Percentiles rank a stretch among this genome's conserved stretches.
phyloP scores from a whole-genome alignment of 1,140 invertebrate genomes.

The Drosophila paulistorum region DNA sequence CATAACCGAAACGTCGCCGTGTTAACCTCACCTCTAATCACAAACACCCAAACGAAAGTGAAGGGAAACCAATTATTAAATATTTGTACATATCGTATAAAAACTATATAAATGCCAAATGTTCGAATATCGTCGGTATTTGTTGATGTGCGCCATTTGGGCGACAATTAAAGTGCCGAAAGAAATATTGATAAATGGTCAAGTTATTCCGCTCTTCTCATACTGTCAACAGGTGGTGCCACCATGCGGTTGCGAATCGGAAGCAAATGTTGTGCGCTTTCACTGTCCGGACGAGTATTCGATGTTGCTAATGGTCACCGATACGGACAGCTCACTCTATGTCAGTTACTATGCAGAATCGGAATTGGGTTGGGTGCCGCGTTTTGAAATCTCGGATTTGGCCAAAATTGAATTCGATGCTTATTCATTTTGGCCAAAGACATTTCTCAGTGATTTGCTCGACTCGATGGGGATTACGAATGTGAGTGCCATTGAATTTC shows the following conservation, averaged over 20 bases:
- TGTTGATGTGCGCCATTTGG: constrained; percentile 30
- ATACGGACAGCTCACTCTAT: constrained; percentile 50
- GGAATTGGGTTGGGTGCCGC: constrained; percentile 44
- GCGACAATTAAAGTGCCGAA: neutral
- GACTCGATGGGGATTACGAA: constrained; percentile 38
- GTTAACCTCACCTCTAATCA: constrained; percentile 21
- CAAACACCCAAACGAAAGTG: constrained; percentile 1
- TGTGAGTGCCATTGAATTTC: constrained; percentile 51
- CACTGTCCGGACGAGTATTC: constrained; percentile 60
- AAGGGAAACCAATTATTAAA: constrained; percentile 18
- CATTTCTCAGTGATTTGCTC: constrained; percentile 50
- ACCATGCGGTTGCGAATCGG: constrained; percentile 57
- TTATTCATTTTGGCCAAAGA: constrained; percentile 56
- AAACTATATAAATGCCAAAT: constrained; percentile 35
- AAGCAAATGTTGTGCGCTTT: constrained; percentile 59
- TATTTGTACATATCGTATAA: constrained; percentile 21
- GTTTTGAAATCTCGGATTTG: constrained; percentile 50
- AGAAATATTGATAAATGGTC: constrained; percentile 16
- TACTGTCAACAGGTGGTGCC: constrained; percentile 45
- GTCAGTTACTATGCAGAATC: constrained; percentile 56
- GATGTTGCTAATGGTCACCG: constrained; percentile 61
- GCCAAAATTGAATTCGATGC: constrained; percentile 65
- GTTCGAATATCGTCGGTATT: constrained; percentile 35
- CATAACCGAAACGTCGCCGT: constrained; percentile 43
- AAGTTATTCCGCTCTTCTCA: constrained; percentile 61